Conservation (phyloP, 2,797 vertebrate genomes). For the Poeciliopsis infans region DNA sequence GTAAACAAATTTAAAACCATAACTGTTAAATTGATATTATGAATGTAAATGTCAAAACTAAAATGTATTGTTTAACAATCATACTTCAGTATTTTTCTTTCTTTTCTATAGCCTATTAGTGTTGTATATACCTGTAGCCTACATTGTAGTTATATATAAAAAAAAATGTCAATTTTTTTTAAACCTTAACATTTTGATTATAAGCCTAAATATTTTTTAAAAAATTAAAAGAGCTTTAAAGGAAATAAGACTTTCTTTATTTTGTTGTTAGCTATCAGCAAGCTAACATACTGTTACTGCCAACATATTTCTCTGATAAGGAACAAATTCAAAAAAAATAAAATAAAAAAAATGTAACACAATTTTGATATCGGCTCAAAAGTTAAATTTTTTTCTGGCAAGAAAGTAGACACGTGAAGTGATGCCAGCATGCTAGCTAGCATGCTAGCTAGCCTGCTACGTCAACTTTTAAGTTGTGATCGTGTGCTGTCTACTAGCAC, state of each 20-base stretch:
- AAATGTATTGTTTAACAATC: constrained; percentile 23
- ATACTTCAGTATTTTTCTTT: not conserved
- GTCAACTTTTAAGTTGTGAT: not conserved
- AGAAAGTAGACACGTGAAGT: too few relatives aligned
- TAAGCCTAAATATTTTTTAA: too few relatives aligned
- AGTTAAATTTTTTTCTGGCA: too few relatives aligned
- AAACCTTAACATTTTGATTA: too few relatives aligned
- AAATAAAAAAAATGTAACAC: too few relatives aligned
- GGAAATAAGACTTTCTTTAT: too few relatives aligned
- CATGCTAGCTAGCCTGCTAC: not conserved
- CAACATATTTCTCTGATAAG: not conserved
- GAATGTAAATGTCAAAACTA: constrained; percentile 48
- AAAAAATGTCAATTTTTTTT: too few relatives aligned
- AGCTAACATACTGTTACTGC: not conserved
- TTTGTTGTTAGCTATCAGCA: not conserved
- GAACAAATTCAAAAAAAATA: not conserved
- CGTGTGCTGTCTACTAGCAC: not conserved
- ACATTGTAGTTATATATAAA: not conserved
- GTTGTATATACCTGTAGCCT: not conserved
- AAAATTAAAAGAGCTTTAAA: too few relatives aligned
- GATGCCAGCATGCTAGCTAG: too few relatives aligned
- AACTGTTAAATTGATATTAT: constrained; percentile 39
- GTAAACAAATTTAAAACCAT: constrained; percentile 51
- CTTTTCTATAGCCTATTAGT: not conserved
- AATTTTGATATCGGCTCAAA: too few relatives aligned